phyloP scores from a whole-genome alignment of 2,888 invertebrate genomes.

The Anaspis maculata region DNA sequence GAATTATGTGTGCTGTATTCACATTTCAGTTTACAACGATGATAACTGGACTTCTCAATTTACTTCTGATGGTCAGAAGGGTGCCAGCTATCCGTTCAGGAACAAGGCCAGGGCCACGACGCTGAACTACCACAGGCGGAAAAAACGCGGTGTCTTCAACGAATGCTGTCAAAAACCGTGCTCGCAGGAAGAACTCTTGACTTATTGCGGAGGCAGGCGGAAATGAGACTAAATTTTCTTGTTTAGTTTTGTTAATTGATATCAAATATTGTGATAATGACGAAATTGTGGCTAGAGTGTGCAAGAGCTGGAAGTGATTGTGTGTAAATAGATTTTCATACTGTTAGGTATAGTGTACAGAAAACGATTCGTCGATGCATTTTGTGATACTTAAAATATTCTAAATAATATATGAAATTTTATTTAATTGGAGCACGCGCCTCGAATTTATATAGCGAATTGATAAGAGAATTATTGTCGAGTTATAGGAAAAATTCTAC shows the following conservation, averaged over 20 bases:
- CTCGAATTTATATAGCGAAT: no score
- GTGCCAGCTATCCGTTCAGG: constrained; percentile 21
- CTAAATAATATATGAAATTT: no score
- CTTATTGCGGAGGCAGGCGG: constrained; percentile 25
- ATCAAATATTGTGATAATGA: background rate
- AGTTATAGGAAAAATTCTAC: no score
- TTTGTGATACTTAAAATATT: no score
- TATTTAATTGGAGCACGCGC: no score
- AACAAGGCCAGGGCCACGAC: constrained; percentile 22
- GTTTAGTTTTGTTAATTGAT: background rate
- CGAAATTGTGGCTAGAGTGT: background rate
- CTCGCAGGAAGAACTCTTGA: constrained; percentile 28
- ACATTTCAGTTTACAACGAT: no score
- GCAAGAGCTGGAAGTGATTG: no score
- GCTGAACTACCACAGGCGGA: constrained; percentile 24
- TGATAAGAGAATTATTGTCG: no score
- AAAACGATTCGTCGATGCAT: no score
- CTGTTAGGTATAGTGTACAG: no score
- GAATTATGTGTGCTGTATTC: no score
- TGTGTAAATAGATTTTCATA: no score
- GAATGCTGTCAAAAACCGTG: constrained; percentile 36
- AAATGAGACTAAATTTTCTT: background rate
- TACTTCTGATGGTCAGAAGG: constrained; percentile 20
- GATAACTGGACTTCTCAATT: constrained; percentile 30
- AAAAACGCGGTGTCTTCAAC: constrained; percentile 31